Conservation (phyloP, 2,888 invertebrate genomes). For the Molanna angustata region DNA sequence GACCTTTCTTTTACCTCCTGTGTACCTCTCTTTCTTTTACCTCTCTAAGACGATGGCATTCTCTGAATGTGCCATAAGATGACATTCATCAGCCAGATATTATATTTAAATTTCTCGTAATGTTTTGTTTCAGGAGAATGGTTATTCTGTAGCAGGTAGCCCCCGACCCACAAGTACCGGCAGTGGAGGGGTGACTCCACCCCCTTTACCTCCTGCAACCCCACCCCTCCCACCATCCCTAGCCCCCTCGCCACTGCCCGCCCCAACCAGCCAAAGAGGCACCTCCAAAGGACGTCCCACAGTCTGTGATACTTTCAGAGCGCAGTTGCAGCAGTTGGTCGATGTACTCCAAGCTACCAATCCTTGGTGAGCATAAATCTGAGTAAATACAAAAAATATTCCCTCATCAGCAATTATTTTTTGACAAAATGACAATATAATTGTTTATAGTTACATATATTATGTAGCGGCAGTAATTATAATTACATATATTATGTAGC, state of each 20-base stretch:
- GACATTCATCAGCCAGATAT: too few relatives aligned
- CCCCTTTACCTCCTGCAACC: too few relatives aligned
- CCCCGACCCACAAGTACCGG: constrained; percentile 26
- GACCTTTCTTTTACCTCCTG: too few relatives aligned
- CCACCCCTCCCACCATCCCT: constrained; percentile 48
- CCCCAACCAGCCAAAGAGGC: constrained; percentile 67
- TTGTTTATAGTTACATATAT: not conserved
- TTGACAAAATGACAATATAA: not conserved
- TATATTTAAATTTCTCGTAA: too few relatives aligned
- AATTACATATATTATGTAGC: too few relatives aligned
- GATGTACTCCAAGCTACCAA: constrained; percentile 87
- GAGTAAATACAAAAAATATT: not conserved
- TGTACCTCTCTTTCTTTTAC: too few relatives aligned
- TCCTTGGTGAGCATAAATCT: constrained; percentile 63
- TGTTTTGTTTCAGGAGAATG: constrained; percentile 26
- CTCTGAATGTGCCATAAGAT: too few relatives aligned
- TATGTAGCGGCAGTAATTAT: too few relatives aligned
- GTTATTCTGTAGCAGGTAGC: constrained; percentile 20
- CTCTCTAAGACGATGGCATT: too few relatives aligned
- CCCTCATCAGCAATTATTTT: not conserved
- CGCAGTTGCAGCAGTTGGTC: constrained; percentile 83
- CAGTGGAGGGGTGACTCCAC: constrained; percentile 10
- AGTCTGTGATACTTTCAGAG: constrained; percentile 84
- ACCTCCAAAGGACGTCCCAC: constrained; percentile 88
- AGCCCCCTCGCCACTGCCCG: constrained; percentile 39